phyloP scores from a whole-genome alignment of 30 jellyfish, hydroid and myxozoan species.

The Rhopilema esculentum region DNA sequence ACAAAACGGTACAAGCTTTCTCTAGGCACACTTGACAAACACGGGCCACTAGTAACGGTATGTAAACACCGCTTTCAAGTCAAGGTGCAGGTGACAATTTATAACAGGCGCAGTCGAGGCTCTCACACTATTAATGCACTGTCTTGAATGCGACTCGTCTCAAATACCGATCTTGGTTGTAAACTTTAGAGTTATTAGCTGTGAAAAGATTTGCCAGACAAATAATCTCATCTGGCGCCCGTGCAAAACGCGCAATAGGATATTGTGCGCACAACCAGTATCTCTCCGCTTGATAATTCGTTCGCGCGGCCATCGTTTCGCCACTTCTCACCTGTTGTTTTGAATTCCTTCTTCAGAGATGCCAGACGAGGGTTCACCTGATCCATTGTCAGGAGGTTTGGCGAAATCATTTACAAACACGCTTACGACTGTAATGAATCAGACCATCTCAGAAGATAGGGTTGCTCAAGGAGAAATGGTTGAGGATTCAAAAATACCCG shows the following conservation, averaged over 20 bases:
- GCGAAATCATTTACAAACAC: conserved; percentile 28
- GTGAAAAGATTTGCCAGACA: conserved; percentile 74
- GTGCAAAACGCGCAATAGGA: conserved; percentile 42
- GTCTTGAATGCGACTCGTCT: neutral
- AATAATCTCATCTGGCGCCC: conserved; percentile 73
- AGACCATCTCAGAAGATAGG: conserved; percentile 13
- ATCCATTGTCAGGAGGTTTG: conserved; percentile 22
- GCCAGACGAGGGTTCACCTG: conserved; percentile 59
- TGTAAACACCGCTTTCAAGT: too few relatives aligned
- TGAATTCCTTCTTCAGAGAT: conserved; percentile 44
- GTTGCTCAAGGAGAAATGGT: conserved; percentile 28
- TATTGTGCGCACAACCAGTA: conserved; percentile 55
- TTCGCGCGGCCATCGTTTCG: conserved; percentile 25
- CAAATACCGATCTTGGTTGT: conserved; percentile 55
- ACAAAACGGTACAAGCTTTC: too few relatives aligned
- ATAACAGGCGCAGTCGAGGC: neutral
- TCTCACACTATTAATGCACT: neutral
- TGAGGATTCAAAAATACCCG: conserved; percentile 37
- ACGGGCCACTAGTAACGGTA: too few relatives aligned
- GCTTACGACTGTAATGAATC: conserved; percentile 25
- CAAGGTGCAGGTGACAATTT: neutral
- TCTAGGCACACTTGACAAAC: too few relatives aligned
- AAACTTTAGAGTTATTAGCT: conserved; percentile 59
- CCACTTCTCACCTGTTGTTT: conserved; percentile 33
- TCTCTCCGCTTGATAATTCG: conserved; percentile 48